phyloP scores from a whole-genome alignment of 1,140 invertebrate genomes.

The Drosophila santomea region DNA sequence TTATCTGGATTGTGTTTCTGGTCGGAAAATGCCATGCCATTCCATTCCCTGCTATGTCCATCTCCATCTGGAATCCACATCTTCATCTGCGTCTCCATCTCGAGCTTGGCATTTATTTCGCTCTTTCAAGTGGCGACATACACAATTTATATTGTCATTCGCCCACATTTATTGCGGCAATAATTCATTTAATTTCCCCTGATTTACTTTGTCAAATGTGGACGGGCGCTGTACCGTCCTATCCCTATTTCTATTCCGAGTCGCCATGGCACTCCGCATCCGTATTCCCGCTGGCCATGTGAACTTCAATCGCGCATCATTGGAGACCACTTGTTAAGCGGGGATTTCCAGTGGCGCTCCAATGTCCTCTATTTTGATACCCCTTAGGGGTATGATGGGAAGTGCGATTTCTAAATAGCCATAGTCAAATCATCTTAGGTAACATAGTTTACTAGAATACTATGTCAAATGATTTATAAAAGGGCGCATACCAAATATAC shows the following conservation, averaged over 20 bases:
- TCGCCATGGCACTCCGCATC: background rate
- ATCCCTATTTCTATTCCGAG: background rate
- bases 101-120: background rate
- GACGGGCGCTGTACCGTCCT: background rate
- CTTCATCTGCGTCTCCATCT: background rate
- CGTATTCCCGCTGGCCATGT: slow-evolving; percentile 5
- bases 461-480: no score
- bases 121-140: slow-evolving; percentile 48
- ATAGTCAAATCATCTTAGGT: no score
- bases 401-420: background rate
- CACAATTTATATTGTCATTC: slow-evolving; percentile 69
- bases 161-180: slow-evolving; percentile 79
- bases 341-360: background rate
- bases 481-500: no score
- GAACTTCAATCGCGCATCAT: slow-evolving; percentile 26
- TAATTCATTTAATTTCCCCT: slow-evolving; percentile 82
- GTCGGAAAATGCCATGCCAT: no score
- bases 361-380: background rate
- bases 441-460: no score
- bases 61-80: background rate
- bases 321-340: slow-evolving; percentile 41
- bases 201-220: slow-evolving; percentile 76
- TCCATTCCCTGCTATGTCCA: background rate
- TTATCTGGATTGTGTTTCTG: background rate
- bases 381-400: background rate